phyloP scores from a whole-genome alignment of 2,113 vertebrate genomes.

The Silurus meridionalis region DNA sequence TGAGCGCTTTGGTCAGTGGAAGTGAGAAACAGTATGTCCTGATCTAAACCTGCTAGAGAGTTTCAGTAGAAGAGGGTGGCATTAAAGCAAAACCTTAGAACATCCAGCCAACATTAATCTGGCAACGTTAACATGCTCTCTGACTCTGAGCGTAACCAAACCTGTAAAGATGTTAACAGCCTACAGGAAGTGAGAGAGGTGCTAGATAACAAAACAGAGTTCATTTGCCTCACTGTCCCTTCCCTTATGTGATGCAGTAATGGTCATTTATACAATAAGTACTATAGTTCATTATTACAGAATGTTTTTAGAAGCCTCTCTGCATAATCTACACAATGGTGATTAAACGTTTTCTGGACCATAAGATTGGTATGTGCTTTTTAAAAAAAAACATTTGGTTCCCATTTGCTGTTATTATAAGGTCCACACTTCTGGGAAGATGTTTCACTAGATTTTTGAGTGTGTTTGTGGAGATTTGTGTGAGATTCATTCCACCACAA shows the following conservation, averaged over 20 bases:
- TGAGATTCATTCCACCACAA: no score
- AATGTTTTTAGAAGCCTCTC: no score
- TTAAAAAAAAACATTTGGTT: no score
- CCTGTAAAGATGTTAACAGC: not conserved
- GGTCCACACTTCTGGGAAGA: no score
- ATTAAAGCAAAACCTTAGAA: not conserved
- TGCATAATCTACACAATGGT: no score
- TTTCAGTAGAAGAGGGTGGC: not conserved
- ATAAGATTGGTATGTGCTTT: no score
- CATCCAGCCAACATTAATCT: not conserved
- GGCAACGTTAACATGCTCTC: not conserved
- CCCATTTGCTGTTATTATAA: no score
- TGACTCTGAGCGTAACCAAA: not conserved
- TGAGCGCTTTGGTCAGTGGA: not conserved
- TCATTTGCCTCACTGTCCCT: not conserved
- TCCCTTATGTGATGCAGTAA: not conserved
- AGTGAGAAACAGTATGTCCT: slow-evolving; percentile 24
- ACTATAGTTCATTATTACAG: no score
- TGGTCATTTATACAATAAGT: not conserved
- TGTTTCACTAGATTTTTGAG: no score
- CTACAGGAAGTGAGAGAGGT: slow-evolving; percentile 24
- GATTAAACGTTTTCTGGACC: no score
- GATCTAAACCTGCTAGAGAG: not conserved
- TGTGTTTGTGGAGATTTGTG: no score
- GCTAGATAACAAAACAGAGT: not conserved